Evolutionary conservation across 2,797 vertebrate species (phyloP), one percentile per base, ranked within the genome.

Genomic region (Onychomys torridus): DNA sequence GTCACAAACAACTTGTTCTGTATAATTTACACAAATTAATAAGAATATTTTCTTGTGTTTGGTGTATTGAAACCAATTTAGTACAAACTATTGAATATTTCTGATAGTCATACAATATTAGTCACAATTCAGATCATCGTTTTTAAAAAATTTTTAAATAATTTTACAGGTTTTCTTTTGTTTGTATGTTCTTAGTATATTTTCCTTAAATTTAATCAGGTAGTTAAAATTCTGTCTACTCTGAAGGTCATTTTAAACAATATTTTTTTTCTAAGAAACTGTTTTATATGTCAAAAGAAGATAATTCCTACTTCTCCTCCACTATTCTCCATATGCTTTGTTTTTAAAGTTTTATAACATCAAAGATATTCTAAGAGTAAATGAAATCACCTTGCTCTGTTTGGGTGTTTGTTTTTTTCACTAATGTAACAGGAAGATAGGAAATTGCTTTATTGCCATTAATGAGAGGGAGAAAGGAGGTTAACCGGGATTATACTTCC

Each of bases 271-370:
- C 43, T 11, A 71, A 83, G n/a, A 93, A 97, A 87, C 13, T 6
- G 88, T 84, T 94, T 95, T 83, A 93, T 75, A 43, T 96, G n/a
- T 87, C 76, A 95, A 91, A 87, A 46, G 77, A 97, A 93, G 49
- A 83, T 89, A 86, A 93, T 83, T 81, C 90, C 25, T 85, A 52
- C 16, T 89, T 55, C 65, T 52, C 52, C 8, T 89, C 57, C 63
- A 52, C n/a, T 61, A 78, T 63, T 75, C 40, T 94, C 75, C 34
- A 71, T 83, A 75, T 84, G 3, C 69, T 93, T 95, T 75, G 1
- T 86, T 95, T 94, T 81, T 76, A 69, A 94, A 81, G 14, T 93
- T 94, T 95, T 75, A 40, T 63, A 76, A 83, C 17, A 10, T 90
- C 94, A 89, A 89, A 89, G 78, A 8, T 82, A 81, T 7, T 27